Percentiles rank a stretch among this genome's conserved stretches.
Evolutionary conservation across 2,113 vertebrate species (phyloP).

Genomic region (Perccottus glenii): DNA sequence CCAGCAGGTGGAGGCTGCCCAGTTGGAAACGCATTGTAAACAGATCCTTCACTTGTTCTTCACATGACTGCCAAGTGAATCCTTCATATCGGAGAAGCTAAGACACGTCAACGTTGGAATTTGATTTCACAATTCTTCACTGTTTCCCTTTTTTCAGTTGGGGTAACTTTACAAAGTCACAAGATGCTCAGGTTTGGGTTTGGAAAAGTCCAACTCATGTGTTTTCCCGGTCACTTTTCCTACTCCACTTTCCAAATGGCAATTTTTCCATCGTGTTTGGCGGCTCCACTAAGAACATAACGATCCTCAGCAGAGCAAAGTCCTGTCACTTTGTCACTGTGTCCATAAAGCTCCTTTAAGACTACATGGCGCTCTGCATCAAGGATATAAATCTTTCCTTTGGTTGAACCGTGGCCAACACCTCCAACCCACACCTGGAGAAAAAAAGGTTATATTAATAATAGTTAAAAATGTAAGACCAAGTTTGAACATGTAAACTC

Average conservation of each 20-base stretch:
- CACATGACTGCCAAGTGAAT: slow-evolving; percentile 14
- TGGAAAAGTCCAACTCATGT: not conserved
- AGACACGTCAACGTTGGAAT: not conserved
- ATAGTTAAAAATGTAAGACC: not conserved
- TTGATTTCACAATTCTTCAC: not conserved
- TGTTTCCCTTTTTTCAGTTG: not conserved
- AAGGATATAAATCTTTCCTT: slow-evolving; percentile 92
- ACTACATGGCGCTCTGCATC: slow-evolving; percentile 78
- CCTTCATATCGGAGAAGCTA: slow-evolving; percentile 34
- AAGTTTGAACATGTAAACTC: not conserved
- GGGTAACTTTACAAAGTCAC: not conserved
- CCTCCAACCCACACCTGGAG: slow-evolving; percentile 93
- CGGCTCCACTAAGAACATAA: slow-evolving; percentile 92
- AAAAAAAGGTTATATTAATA: not conserved
- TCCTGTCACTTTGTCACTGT: slow-evolving; percentile 80
- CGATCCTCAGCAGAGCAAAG: slow-evolving; percentile 93
- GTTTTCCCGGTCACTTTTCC: not conserved
- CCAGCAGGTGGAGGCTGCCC: slow-evolving; percentile 4
- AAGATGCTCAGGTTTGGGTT: not conserved
- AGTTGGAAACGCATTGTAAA: slow-evolving; percentile 19
- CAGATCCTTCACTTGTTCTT: not conserved
- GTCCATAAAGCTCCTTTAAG: slow-evolving; percentile 91
- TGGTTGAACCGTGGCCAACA: slow-evolving; percentile 81
- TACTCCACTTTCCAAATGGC: slow-evolving; percentile 97
- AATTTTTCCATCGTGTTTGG: slow-evolving; percentile 89